A percentile compares a stretch with the other conserved stretches of the same genome.
Evolutionary conservation across 2,888 invertebrate genomes (phyloP).

Genomic region (Parapristionchus giblindavisi): DNA sequence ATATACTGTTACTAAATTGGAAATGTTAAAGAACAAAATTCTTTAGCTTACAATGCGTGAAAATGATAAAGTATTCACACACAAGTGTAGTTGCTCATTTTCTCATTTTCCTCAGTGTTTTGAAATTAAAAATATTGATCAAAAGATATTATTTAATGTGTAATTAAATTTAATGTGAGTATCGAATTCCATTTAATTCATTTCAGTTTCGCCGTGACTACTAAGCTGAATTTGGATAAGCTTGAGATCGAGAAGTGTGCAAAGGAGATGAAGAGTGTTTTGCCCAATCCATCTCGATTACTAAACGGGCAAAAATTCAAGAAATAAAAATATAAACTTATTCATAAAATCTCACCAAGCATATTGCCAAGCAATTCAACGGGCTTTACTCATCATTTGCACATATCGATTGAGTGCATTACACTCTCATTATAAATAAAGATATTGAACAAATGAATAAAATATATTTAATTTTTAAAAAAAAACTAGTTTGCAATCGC

Average conservation of each 20-base stretch:
- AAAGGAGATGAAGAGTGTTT: slow-evolving; percentile 51
- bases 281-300: slow-evolving; percentile 55
- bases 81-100: too few species aligned
- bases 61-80: not conserved
- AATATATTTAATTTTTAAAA: not conserved
- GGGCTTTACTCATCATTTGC: not conserved
- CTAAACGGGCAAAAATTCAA: slow-evolving; percentile 35
- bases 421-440: not conserved
- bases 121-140: too few species aligned
- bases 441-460: not conserved
- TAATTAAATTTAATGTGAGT: too few species aligned
- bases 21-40: not conserved
- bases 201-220: slow-evolving; percentile 52
- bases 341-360: not conserved
- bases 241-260: slow-evolving; percentile 51
- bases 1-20: not conserved
- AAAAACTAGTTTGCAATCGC: not conserved
- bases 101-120: not conserved
- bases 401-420: not conserved
- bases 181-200: too few species aligned
- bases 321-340: not conserved
- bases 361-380: not conserved
- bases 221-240: slow-evolving; percentile 48
- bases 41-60: not conserved
- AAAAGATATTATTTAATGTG: too few species aligned